Evolutionary conservation across 64 coral and sea anemone species (phyloP).

Genomic region (Trachythela sp.): DNA sequence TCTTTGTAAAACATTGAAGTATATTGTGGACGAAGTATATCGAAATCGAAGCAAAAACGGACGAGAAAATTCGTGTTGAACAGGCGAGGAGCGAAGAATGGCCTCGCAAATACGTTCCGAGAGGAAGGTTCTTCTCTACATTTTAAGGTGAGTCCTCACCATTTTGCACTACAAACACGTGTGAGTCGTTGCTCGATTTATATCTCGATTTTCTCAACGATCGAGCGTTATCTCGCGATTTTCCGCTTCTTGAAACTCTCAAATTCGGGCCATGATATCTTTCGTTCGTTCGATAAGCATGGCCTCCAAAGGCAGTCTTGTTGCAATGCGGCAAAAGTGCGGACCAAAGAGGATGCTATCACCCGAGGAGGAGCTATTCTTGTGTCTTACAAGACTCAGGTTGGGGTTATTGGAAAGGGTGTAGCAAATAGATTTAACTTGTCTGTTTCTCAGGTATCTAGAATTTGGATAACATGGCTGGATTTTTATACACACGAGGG

Average conservation of each 20-base stretch:
- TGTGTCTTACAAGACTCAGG: slow-evolving; percentile 14
- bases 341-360: not conserved
- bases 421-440: slow-evolving; percentile 23
- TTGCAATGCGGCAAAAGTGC: not conserved
- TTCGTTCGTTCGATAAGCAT: slow-evolving; percentile 10
- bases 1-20: no score
- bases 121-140: not conserved
- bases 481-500: not conserved
- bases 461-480: not conserved
- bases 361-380: not conserved
- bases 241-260: not conserved
- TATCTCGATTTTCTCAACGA: no score
- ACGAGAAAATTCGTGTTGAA: slow-evolving; percentile 4
- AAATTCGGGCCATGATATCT: not conserved
- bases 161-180: no score
- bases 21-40: not conserved
- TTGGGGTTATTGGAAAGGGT: not conserved
- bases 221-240: not conserved
- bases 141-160: slow-evolving; percentile 7
- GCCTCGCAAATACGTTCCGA: not conserved
- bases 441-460: not conserved
- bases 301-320: no score
- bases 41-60: not conserved
- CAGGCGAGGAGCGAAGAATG: slow-evolving; percentile 11
- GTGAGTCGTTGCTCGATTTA: no score